A percentile compares a stretch with the other conserved stretches of the same genome.
These are phyloP conservation scores for Melanotaenia parkinsoni DNA, from an alignment of 2,797 vertebrate species.

Conservation along the genomic window DNA sequence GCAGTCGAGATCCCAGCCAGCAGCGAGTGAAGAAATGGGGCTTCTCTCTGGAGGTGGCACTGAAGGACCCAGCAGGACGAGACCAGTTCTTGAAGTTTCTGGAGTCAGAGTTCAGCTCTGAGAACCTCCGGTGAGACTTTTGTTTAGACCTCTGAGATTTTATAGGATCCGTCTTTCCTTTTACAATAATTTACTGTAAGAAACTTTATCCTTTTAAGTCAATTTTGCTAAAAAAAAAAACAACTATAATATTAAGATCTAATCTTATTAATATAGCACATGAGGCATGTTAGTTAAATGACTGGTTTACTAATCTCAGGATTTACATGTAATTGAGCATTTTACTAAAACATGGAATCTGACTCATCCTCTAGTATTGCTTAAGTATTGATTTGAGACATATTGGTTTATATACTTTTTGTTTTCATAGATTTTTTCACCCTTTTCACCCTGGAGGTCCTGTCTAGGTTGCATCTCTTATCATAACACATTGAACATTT, in stretches of 20 bases:
- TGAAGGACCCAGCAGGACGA: constrained; percentile 91
- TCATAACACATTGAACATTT: neutral
- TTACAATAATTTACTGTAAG: neutral
- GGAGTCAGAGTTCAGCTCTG: constrained; percentile 97
- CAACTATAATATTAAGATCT: neutral
- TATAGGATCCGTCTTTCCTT: neutral
- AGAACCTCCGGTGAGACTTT: constrained; percentile 90
- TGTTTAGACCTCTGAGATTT: neutral
- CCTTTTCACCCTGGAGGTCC: neutral
- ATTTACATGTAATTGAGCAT: neutral
- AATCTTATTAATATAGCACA: neutral
- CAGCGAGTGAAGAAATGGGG: constrained; percentile 95
- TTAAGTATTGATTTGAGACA: neutral
- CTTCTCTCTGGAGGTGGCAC: constrained; percentile 92
- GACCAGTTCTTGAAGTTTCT: constrained; percentile 95
- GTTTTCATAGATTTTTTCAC: neutral
- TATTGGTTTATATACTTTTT: neutral
- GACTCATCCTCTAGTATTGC: neutral
- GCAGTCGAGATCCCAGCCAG: constrained; percentile 93
- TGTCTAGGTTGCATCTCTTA: neutral
- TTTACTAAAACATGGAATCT: neutral
- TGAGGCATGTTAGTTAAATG: neutral
- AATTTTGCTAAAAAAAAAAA: neutral
- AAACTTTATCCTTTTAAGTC: neutral
- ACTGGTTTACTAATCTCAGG: neutral